Percentiles rank a stretch among this genome's conserved stretches.
Evolutionary conservation across 2,113 vertebrate species (phyloP).

Genomic region (Glaucidium brasilianum): DNA sequence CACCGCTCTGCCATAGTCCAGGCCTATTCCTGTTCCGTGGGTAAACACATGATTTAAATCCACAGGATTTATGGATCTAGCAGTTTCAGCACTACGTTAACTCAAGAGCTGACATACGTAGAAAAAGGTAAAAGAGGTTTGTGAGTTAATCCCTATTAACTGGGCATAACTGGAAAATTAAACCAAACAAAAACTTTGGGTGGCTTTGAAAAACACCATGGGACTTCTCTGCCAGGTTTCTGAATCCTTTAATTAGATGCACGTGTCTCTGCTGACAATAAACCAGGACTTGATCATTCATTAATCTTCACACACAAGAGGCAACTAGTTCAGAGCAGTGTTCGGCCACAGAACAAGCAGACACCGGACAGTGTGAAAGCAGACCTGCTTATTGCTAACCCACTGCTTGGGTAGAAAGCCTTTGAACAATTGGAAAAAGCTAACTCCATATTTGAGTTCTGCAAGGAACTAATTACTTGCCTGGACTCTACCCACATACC

Average conservation of each 20-base stretch:
- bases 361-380: background rate
- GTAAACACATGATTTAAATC: background rate
- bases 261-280: background rate
- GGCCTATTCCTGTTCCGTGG: background rate
- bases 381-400: background rate
- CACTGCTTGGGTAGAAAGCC: background rate
- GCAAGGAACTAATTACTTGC: constrained; percentile 33
- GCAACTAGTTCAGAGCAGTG: accelerated
- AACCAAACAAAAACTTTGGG: constrained; percentile 36
- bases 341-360: background rate
- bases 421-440: constrained; percentile 8
- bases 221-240: background rate
- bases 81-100: background rate
- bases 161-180: constrained; percentile 50
- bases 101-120: background rate
- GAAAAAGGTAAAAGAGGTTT: constrained; percentile 39
- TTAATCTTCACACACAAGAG: background rate
- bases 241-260: constrained; percentile 34
- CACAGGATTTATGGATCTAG: background rate
- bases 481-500: constrained; percentile 8
- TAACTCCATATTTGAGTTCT: background rate
- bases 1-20: background rate
- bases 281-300: background rate
- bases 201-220: constrained; percentile 45
- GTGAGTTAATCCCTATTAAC: constrained; percentile 58